A percentile compares a stretch with the other conserved stretches of the same genome.
These are phyloP conservation scores for Neotoma lepida DNA, from an alignment of 2,113 vertebrate genomes.

Conservation along the genomic window DNA sequence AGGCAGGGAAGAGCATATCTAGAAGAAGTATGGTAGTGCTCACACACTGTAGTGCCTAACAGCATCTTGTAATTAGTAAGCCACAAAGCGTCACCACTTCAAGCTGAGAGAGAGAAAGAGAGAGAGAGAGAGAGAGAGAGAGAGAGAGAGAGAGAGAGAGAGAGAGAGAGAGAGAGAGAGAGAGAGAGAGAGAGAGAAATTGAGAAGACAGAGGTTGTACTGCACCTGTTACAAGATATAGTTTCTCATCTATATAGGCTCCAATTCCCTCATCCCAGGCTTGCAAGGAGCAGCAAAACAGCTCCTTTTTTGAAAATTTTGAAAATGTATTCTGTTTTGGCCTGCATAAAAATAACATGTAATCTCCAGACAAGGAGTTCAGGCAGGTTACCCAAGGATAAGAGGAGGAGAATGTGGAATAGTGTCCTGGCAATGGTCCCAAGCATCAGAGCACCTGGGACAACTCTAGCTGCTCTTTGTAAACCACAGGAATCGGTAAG, in stretches of 20 bases:
- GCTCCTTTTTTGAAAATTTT: no score
- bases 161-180: neutral
- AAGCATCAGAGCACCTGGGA: neutral
- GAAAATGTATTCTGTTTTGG: conserved; percentile 47
- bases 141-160: neutral
- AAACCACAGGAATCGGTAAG: neutral
- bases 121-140: neutral
- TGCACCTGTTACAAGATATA: conserved; percentile 31
- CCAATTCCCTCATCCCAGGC: neutral
- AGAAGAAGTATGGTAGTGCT: neutral
- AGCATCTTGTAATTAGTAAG: neutral
- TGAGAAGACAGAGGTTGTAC: neutral
- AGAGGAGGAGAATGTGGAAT: neutral
- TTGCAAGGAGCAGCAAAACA: conserved; percentile 18
- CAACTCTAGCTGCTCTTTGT: neutral
- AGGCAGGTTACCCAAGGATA: neutral
- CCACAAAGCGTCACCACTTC: neutral
- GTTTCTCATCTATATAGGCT: neutral
- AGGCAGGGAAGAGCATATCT: neutral
- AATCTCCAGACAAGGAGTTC: neutral
- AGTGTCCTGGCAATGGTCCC: conserved; percentile 25
- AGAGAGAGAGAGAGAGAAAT: neutral
- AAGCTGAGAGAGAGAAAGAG: neutral
- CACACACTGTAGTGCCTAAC: neutral
- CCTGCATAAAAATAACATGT: conserved; percentile 27